These are phyloP conservation scores for Bruchidius siliquastri DNA, from an alignment of 2,888 invertebrate genomes.

Conservation along the genomic window DNA sequence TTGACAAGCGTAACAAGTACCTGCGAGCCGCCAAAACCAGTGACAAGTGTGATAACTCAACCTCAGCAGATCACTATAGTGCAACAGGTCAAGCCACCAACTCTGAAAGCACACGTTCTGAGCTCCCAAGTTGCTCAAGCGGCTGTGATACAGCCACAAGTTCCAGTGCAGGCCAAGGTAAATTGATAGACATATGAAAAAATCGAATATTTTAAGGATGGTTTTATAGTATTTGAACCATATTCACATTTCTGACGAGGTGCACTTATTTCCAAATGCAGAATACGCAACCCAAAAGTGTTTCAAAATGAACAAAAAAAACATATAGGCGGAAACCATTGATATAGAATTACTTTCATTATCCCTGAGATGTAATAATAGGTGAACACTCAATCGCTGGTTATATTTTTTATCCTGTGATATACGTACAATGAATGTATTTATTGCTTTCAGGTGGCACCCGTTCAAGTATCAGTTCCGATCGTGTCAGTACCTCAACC, in stretches of 20 bases:
- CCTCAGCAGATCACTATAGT: constrained; percentile 24
- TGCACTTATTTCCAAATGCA: too few species aligned
- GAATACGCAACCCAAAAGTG: too few species aligned
- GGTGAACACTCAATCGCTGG: too few species aligned
- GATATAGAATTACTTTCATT: too few species aligned
- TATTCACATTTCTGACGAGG: too few species aligned
- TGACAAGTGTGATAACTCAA: constrained; percentile 23
- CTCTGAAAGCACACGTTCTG: constrained; percentile 60
- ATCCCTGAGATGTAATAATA: too few species aligned
- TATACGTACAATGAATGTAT: too few species aligned
- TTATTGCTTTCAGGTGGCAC: background rate
- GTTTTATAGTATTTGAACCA: too few species aligned
- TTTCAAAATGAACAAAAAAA: too few species aligned
- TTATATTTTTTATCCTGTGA: too few species aligned
- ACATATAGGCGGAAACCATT: too few species aligned
- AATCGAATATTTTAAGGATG: too few species aligned
- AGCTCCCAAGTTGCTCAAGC: constrained; percentile 49
- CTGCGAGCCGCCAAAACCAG: constrained; percentile 13
- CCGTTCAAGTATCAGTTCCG: background rate
- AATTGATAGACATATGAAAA: background rate
- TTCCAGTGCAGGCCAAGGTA: constrained; percentile 12
- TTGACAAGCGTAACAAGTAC: background rate
- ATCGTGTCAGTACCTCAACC: background rate
- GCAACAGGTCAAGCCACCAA: constrained; percentile 50
- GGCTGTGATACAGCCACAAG: constrained; percentile 30